These are phyloP conservation scores for Meloe dianella DNA, from an alignment of 2,888 invertebrate species.

Conservation along the genomic window DNA sequence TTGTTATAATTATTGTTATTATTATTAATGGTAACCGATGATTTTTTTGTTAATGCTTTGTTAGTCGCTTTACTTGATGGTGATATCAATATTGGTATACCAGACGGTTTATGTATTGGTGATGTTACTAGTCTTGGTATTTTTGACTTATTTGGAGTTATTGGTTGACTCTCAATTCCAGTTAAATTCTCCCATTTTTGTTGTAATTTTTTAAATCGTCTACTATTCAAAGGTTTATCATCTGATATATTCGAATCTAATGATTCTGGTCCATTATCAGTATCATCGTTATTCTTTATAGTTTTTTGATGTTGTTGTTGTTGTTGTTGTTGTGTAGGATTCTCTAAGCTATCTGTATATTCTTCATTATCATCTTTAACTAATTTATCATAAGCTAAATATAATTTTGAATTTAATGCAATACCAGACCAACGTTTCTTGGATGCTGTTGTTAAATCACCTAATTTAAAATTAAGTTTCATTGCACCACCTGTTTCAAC, in stretches of 20 bases:
- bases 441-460: conserved; percentile 56
- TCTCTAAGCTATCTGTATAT: conserved; percentile 77
- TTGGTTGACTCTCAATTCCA: conserved; percentile 59
- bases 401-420: conserved; percentile 72
- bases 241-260: conserved; percentile 55
- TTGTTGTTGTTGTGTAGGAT: conserved; percentile 43
- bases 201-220: conserved; percentile 76
- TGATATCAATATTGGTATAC: conserved; percentile 64
- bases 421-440: conserved; percentile 78
- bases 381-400: conserved; percentile 74
- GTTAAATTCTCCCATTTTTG: conserved; percentile 83
- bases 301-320: conserved; percentile 31
- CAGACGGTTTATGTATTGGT: conserved; percentile 67
- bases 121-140: conserved; percentile 79
- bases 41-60: conserved; percentile 55
- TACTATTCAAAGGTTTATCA: conserved; percentile 63
- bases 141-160: conserved; percentile 65
- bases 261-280: conserved; percentile 54
- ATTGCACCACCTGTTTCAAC: conserved; percentile 62
- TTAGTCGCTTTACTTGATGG: conserved; percentile 38
- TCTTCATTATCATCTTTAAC: conserved; percentile 72
- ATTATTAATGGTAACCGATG: conserved; percentile 35
- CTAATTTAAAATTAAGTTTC: conserved; percentile 54
- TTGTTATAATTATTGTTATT: conserved; percentile 14
- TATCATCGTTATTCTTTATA: conserved; percentile 33